These are phyloP conservation scores for Phoenicopterus ruber DNA, from an alignment of 2,113 vertebrate genomes.

Conservation along the genomic window DNA sequence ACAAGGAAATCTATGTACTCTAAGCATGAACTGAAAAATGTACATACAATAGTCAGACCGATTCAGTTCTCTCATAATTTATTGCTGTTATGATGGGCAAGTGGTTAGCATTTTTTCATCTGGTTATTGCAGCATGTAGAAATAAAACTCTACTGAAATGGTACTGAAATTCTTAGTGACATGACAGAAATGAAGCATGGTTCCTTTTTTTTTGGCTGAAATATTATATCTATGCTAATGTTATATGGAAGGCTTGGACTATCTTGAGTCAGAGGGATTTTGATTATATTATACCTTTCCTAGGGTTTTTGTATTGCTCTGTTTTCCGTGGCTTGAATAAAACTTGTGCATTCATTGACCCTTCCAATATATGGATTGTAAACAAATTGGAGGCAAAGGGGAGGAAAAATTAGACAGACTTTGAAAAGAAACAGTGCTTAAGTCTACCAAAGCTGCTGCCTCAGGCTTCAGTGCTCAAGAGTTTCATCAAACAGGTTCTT, in stretches of 20 bases:
- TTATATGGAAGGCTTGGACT: background rate
- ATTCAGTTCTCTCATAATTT: background rate
- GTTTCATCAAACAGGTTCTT: constrained; percentile 61
- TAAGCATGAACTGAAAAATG: background rate
- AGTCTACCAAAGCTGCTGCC: background rate
- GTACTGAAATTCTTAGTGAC: background rate
- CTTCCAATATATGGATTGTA: background rate
- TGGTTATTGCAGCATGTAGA: background rate
- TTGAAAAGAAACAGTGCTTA: constrained; percentile 17
- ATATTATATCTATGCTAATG: background rate
- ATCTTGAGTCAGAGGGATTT: background rate
- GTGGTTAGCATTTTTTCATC: background rate
- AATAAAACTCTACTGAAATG: background rate
- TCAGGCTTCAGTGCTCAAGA: constrained; percentile 2
- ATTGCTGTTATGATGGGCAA: background rate
- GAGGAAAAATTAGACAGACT: background rate
- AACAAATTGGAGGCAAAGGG: background rate
- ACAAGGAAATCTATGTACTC: background rate
- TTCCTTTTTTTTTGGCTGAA: background rate
- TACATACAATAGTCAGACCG: background rate
- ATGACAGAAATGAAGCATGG: background rate
- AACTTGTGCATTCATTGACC: background rate
- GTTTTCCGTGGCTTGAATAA: background rate
- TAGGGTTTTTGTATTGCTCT: background rate
- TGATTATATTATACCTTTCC: background rate